Evolutionary conservation across 2,888 invertebrate genomes (phyloP), one percentile per base, ranked within the genome.

Genomic region (Acanthosepion pharaonis): DNA sequence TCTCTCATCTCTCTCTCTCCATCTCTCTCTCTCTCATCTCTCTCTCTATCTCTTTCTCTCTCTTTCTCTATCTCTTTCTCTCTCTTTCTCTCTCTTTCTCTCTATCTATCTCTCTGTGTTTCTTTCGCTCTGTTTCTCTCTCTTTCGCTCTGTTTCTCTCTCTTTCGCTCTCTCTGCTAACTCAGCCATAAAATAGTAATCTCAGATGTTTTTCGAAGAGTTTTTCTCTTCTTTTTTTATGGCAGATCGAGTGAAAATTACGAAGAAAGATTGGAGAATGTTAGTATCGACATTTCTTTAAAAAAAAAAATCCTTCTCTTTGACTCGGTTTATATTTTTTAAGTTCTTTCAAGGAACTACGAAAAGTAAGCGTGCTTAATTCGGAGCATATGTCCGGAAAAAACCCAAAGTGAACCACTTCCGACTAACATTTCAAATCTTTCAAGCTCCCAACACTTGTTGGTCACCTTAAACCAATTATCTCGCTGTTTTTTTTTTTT

Each of bases 161-260:
- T 42, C 42, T 42, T 42, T 2, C 42, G 1, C 3, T 42, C 42
- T 9, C 0, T n/a, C 6, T 78, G 78, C 78, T 11, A 78, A 78
- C n/a, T 33, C 78, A 78, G n/a, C 78, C 78, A 78, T 33, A 78
- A 78, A 78, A 78, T 78, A 78, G 78, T 78, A 78, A 78, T 78
- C 78, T n/a, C 78, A 78, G n/a, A 78, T 78, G 78, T 78, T 78
- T 78, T n/a, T 2, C 9, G 9, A 8, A 33, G n/a, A n/a, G 11
- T n/a, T 15, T 78, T 78, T n/a, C 78, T n/a, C 28, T 23, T 15
- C n/a, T 78, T 78, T 78, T 28, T 78, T 78, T n/a, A 78, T 78
- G n/a, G 33, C 78, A 33, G 78, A n/a, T 78, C 78, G 78, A 33
- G 11, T n/a, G 33, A 78, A 78, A 78, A n/a, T 78, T n/a, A 78